Percentiles rank a stretch among this genome's conserved stretches.
phyloP scores from a whole-genome alignment of 2,113 vertebrate genomes.

The Mesocricetus auratus region DNA sequence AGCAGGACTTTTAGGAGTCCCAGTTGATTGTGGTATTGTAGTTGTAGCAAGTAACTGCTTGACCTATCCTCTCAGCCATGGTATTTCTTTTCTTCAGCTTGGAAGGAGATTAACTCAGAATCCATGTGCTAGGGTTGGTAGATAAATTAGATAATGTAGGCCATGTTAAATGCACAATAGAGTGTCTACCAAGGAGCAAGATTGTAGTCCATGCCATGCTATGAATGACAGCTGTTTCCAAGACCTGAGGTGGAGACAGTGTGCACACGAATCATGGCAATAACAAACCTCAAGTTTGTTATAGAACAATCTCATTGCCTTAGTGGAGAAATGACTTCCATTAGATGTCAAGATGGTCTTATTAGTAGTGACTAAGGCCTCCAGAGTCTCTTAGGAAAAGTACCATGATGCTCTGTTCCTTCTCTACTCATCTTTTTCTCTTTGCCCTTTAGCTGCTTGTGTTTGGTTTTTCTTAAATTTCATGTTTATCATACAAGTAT shows the following conservation, averaged over 20 bases:
- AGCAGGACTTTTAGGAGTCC: no score
- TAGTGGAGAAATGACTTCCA: neutral
- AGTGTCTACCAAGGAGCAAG: neutral
- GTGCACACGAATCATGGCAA: neutral
- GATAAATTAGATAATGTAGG: neutral
- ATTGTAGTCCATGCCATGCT: neutral
- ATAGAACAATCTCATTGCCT: neutral
- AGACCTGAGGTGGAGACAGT: neutral
- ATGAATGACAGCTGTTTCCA: neutral
- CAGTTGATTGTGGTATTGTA: neutral
- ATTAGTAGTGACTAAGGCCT: neutral
- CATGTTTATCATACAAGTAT: neutral
- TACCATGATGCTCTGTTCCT: neutral
- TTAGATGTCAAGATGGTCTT: neutral
- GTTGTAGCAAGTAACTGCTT: neutral
- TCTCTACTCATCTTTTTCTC: neutral
- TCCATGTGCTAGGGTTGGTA: neutral
- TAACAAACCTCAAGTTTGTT: slow-evolving; percentile 1
- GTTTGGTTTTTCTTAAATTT: neutral
- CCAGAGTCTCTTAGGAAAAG: neutral
- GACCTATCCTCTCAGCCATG: neutral
- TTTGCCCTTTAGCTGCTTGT: neutral
- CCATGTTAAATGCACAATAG: neutral
- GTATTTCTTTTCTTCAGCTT: neutral
- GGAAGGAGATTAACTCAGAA: neutral